Percentiles rank a stretch among this genome's conserved stretches.
Evolutionary conservation across 2,797 vertebrate species (phyloP).

Genomic region (Mycteria americana): DNA sequence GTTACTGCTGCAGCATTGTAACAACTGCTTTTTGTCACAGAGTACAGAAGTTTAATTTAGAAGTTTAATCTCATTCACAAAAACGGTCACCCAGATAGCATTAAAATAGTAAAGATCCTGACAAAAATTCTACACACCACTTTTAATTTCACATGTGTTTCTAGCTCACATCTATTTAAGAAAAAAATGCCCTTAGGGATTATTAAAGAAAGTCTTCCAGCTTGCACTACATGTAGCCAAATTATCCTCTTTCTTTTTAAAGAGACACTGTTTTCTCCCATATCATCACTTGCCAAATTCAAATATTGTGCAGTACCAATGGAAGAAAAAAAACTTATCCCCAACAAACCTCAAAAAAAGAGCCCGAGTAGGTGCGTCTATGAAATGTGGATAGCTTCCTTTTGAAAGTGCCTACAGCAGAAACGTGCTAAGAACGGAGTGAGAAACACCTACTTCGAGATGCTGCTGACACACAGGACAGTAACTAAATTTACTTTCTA

Average conservation of each 20-base stretch:
- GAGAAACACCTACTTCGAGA: neutral
- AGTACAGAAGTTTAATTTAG: neutral
- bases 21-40: neutral
- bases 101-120: neutral
- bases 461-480: neutral
- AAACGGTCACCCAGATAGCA: neutral
- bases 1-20: fast-evolving
- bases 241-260: neutral
- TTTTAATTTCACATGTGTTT: neutral
- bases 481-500: neutral
- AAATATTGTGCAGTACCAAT: no score
- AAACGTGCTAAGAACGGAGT: neutral
- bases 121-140: neutral
- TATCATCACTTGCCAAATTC: neutral
- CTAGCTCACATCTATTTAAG: neutral
- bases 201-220: neutral
- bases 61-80: neutral
- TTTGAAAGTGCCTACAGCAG: neutral
- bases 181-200: neutral
- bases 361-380: fast-evolving
- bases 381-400: neutral
- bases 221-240: neutral
- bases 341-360: neutral
- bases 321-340: neutral
- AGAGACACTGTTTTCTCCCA: neutral